Evolutionary conservation across 2,797 vertebrate genomes (phyloP).

Genomic region (Acipenser oxyrinchus): DNA sequence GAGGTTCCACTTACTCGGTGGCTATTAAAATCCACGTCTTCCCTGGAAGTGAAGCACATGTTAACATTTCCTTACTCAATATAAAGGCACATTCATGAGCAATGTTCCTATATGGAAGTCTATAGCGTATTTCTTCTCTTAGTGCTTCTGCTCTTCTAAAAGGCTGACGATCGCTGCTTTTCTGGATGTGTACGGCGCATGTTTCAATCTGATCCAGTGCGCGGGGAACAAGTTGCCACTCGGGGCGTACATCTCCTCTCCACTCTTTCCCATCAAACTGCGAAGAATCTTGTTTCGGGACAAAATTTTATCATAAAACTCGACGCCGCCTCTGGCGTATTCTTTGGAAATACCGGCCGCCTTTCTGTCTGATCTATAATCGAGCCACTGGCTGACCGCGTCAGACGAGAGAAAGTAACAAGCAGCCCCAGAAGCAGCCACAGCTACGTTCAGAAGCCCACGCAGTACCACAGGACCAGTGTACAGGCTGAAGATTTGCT

Average conservation of each 20-base stretch:
- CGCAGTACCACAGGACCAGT: slow-evolving; percentile 50
- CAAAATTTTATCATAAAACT: slow-evolving; percentile 87
- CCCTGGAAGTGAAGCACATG: no score
- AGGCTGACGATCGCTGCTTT: slow-evolving; percentile 64
- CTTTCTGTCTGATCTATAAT: slow-evolving; percentile 65
- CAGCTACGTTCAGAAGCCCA: slow-evolving; percentile 51
- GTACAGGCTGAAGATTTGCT: slow-evolving; percentile 71
- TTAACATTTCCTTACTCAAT: no score
- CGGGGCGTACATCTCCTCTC: slow-evolving; percentile 66
- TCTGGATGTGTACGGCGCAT: slow-evolving; percentile 77
- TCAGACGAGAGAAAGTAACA: slow-evolving; percentile 65
- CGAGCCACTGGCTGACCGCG: slow-evolving; percentile 62
- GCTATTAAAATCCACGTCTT: no score
- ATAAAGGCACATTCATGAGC: no score
- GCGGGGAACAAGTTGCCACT: slow-evolving; percentile 80
- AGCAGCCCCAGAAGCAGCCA: slow-evolving; percentile 54
- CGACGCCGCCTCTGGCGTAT: slow-evolving; percentile 76
- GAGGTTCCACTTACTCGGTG: no score
- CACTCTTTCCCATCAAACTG: slow-evolving; percentile 69
- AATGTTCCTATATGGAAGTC: no score
- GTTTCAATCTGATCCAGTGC: slow-evolving; percentile 69
- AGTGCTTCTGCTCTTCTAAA: slow-evolving; percentile 52
- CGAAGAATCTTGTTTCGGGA: slow-evolving; percentile 71
- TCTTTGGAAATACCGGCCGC: slow-evolving; percentile 62
- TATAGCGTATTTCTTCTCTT: slow-evolving; percentile 4